A percentile compares a stretch with the other conserved stretches of the same genome.
These are phyloP conservation scores for Drosophila takahashii DNA, from an alignment of 1,140 invertebrate species.

Conservation along the genomic window DNA sequence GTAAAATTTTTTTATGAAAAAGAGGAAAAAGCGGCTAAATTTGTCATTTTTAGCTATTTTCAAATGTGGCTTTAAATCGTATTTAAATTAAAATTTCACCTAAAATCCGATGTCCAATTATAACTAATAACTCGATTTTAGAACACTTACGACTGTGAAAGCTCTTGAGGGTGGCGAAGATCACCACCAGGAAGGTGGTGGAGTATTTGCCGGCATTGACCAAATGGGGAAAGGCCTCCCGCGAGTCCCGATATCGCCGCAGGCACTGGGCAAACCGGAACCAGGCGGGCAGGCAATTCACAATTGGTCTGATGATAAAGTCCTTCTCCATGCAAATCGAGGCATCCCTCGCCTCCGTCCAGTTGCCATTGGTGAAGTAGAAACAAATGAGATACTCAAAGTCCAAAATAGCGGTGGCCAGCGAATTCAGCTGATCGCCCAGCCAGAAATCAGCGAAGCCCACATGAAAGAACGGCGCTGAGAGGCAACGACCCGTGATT, in stretches of 20 bases:
- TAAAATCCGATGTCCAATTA: too few relatives aligned
- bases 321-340: conserved; percentile 88
- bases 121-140: too few relatives aligned
- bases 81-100: too few relatives aligned
- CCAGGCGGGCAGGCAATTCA: conserved; percentile 97
- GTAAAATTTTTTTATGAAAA: too few relatives aligned
- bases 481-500: conserved; percentile 92
- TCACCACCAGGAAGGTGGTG: conserved; percentile 97
- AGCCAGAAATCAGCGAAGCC: conserved; percentile 99
- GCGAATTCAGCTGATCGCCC: conserved; percentile 98
- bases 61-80: too few relatives aligned
- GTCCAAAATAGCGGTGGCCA: conserved; percentile 95
- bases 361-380: conserved; percentile 91
- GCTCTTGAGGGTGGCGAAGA: conserved; percentile 92
- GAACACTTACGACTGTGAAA: conserved; percentile 87
- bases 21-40: too few relatives aligned
- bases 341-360: conserved; percentile 87
- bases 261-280: conserved; percentile 99
- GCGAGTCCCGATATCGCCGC: conserved; percentile 95
- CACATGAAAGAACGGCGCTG: conserved; percentile 97
- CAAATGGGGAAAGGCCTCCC: conserved; percentile 96
- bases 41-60: too few relatives aligned
- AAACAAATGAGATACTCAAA: conserved; percentile 96
- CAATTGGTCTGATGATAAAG: conserved; percentile 89
- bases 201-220: conserved; percentile 99